These are phyloP conservation scores for Ceratitis capitata DNA, from an alignment of 1,140 invertebrate genomes.

Conservation along the genomic window DNA sequence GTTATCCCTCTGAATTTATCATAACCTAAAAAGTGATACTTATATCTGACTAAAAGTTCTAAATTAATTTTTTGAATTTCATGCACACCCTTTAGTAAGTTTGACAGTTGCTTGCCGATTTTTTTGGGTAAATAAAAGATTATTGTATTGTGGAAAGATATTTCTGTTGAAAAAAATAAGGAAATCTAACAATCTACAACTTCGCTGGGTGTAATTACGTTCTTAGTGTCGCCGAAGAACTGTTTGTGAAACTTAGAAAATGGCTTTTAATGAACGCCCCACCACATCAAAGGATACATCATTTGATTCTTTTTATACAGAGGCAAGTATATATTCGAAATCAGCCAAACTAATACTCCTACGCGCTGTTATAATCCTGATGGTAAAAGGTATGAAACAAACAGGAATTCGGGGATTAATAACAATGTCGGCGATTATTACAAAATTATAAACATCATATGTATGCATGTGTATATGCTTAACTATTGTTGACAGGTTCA, in stretches of 20 bases:
- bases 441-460: constrained; percentile 18
- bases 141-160: background rate
- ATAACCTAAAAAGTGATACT: too few species aligned
- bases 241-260: constrained; percentile 37
- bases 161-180: background rate
- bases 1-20: too few species aligned
- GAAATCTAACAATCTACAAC: too few species aligned
- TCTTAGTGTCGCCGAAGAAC: background rate
- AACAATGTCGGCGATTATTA: background rate
- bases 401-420: background rate
- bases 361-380: background rate
- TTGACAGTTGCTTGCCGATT: background rate
- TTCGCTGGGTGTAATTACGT: background rate
- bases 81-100: background rate
- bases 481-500: background rate
- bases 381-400: background rate
- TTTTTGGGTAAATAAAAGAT: background rate
- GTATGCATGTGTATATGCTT: background rate
- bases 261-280: constrained; percentile 54
- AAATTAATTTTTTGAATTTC: background rate
- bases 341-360: background rate
- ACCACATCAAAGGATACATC: constrained; percentile 56
- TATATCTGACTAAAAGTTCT: too few species aligned
- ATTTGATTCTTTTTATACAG: constrained; percentile 63
- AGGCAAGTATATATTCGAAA: constrained; percentile 56